Percentiles rank a stretch among this genome's conserved stretches.
These are phyloP conservation scores for Chymomyza procnemis DNA, from an alignment of 2,888 invertebrate species.

Conservation along the genomic window DNA sequence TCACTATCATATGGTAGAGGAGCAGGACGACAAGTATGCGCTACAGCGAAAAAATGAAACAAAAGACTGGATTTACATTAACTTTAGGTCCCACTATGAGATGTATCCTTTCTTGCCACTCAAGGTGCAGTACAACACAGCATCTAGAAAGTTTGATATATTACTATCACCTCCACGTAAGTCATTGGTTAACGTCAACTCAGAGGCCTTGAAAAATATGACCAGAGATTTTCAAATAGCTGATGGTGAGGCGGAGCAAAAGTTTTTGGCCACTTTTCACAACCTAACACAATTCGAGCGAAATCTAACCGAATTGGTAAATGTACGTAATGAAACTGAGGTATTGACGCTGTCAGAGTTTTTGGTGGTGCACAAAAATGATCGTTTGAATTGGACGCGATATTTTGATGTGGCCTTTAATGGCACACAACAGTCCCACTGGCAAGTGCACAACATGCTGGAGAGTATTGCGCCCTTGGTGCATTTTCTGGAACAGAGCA, in stretches of 20 bases:
- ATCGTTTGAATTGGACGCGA: constrained; percentile 71
- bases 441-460: constrained; percentile 62
- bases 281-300: constrained; percentile 62
- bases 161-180: constrained; percentile 46
- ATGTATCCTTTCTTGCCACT: constrained; percentile 65
- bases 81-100: constrained; percentile 69
- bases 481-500: constrained; percentile 51
- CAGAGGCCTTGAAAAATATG: constrained; percentile 54
- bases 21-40: constrained; percentile 43
- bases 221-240: constrained; percentile 58
- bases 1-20: constrained; percentile 25
- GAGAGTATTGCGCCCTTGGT: constrained; percentile 54
- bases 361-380: constrained; percentile 54
- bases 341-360: constrained; percentile 54
- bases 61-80: constrained; percentile 66
- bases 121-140: constrained; percentile 61
- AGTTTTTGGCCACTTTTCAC: constrained; percentile 33
- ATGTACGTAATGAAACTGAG: constrained; percentile 50
- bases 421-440: constrained; percentile 49
- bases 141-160: constrained; percentile 57
- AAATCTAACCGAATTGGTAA: constrained; percentile 53
- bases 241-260: constrained; percentile 22
- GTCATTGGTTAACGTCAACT: constrained; percentile 27
- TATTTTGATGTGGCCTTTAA: constrained; percentile 72
- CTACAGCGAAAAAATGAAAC: constrained; percentile 35